These are phyloP conservation scores for Phaethornis superciliosus DNA, from an alignment of 2,113 vertebrate species.

Conservation along the genomic window DNA sequence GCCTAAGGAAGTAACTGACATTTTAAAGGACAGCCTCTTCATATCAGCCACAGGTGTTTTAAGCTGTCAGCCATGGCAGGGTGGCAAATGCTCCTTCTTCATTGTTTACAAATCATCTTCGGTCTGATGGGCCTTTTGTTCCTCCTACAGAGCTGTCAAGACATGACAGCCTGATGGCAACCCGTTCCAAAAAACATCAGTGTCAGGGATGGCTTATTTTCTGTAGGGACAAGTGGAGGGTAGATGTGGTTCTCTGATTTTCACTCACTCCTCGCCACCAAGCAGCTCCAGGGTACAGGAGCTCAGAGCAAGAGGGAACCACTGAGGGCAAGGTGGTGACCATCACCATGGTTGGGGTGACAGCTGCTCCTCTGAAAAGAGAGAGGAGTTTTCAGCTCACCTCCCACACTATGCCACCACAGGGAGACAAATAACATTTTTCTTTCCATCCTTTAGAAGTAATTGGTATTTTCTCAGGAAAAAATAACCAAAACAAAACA, in stretches of 20 bases:
- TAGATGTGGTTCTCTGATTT: not conserved
- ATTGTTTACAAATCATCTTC: not conserved
- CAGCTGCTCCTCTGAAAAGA: not conserved
- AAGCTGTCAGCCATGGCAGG: not conserved
- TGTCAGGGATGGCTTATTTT: fast-evolving
- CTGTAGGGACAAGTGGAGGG: fast-evolving
- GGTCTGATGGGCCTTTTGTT: not conserved
- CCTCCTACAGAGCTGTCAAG: not conserved
- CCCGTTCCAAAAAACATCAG: not conserved
- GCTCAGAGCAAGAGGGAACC: not conserved
- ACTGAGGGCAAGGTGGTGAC: not conserved
- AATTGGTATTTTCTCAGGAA: not conserved
- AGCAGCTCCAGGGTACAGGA: not conserved
- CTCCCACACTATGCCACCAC: not conserved
- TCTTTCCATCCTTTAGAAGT: not conserved
- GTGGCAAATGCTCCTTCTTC: not conserved
- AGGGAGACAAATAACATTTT: not conserved
- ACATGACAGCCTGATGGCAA: not conserved
- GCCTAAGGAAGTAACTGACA: not conserved
- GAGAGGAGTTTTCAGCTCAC: not conserved
- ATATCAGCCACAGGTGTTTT: not conserved
- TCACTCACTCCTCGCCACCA: not conserved
- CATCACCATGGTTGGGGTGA: not conserved
- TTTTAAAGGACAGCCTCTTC: not conserved
- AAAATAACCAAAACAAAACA: not conserved